A percentile compares a stretch with the other conserved stretches of the same genome.
phyloP scores from a whole-genome alignment of 2,113 vertebrate genomes.

The Toxostoma redivivum region DNA sequence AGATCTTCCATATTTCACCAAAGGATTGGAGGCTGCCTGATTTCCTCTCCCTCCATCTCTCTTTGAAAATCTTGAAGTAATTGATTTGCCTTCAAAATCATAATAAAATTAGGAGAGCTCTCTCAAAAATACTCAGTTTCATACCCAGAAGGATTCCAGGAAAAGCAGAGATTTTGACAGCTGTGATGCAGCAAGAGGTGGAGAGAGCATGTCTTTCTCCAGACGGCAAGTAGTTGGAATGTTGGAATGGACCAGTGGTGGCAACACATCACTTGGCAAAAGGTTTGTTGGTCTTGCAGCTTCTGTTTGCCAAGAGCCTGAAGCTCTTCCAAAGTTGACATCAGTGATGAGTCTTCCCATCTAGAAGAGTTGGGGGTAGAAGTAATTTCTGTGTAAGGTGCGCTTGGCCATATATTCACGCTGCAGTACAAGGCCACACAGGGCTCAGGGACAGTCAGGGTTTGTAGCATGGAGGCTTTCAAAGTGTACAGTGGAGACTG shows the following conservation, averaged over 20 bases:
- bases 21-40: neutral
- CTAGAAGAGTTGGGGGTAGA: neutral
- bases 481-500: neutral
- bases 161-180: neutral
- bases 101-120: neutral
- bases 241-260: neutral
- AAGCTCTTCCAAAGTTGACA: neutral
- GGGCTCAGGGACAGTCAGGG: neutral
- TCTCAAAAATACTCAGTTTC: neutral
- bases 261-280: neutral
- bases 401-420: accelerated
- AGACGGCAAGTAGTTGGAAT: neutral
- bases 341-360: neutral
- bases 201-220: neutral
- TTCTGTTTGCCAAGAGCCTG: neutral
- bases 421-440: neutral
- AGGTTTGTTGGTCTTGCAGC: neutral
- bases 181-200: neutral
- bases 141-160: neutral
- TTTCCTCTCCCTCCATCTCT: neutral
- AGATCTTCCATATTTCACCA: neutral
- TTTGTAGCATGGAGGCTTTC: neutral
- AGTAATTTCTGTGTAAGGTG: neutral
- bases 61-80: neutral
- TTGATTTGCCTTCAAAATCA: neutral